Evolutionary conservation across 2,113 vertebrate species (phyloP).

Genomic region (Axis porcinus): DNA sequence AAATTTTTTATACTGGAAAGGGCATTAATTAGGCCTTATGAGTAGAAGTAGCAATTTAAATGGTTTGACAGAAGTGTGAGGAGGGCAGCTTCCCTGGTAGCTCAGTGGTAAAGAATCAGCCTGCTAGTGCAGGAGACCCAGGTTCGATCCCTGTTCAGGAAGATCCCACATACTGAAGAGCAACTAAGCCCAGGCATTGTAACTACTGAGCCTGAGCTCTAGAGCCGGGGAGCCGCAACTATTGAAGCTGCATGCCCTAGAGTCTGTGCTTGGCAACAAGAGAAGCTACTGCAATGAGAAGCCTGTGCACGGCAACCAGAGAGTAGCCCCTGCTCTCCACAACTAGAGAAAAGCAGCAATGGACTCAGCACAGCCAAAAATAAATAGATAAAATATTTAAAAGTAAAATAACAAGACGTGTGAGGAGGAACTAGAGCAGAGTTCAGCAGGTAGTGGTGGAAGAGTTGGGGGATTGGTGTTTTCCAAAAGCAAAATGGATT

Average conservation of each 20-base stretch:
- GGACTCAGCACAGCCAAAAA: neutral
- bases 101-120: neutral
- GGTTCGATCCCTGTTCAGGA: neutral
- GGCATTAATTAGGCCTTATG: neutral
- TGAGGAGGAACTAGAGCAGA: neutral
- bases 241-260: neutral
- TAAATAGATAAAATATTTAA: neutral
- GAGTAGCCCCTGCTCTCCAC: neutral
- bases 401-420: neutral
- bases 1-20: neutral
- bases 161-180: neutral
- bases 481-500: neutral
- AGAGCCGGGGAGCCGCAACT: rapidly evolving
- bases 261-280: neutral
- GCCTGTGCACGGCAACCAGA: neutral
- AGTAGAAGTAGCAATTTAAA: neutral
- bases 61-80: neutral
- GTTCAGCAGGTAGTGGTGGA: neutral
- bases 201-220: neutral
- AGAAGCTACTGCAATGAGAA: neutral
- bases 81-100: neutral
- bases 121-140: neutral
- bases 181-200: neutral
- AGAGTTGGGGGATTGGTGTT: neutral
- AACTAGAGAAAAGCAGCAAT: neutral